phyloP scores from a whole-genome alignment of 1,140 invertebrate species.

The Varroa destructor region DNA sequence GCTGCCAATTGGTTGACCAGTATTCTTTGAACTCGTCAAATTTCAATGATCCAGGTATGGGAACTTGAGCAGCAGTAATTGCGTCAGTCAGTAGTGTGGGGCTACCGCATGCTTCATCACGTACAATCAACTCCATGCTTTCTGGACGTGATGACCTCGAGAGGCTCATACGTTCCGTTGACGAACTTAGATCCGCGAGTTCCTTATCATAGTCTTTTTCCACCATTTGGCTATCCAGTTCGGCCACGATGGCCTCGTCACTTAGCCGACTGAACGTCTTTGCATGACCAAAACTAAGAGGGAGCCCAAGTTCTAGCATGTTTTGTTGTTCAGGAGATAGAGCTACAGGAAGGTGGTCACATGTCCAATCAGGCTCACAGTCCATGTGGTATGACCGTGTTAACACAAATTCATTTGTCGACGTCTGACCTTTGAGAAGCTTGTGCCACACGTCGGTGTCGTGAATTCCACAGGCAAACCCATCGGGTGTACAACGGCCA shows the following conservation, averaged over 20 bases:
- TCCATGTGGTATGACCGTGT: conserved; percentile 24
- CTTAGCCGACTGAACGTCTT: background rate
- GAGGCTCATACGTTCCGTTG: conserved; percentile 15
- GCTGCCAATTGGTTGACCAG: conserved; percentile 1
- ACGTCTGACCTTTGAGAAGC: background rate
- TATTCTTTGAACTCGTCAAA: background rate
- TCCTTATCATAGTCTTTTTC: conserved; percentile 25
- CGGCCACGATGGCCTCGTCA: background rate
- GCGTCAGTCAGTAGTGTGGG: background rate
- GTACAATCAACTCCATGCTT: background rate
- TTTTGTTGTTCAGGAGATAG: conserved; percentile 12
- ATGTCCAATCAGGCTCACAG: conserved; percentile 20
- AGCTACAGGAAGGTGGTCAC: background rate
- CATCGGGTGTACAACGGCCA: conserved; percentile 8
- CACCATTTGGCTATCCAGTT: background rate
- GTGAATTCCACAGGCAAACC: conserved; percentile 5
- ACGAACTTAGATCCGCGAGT: conserved; percentile 2
- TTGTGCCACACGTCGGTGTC: conserved; percentile 20
- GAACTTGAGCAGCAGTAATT: background rate
- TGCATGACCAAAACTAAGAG: conserved; percentile 5
- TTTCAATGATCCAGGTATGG: background rate
- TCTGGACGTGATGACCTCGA: conserved; percentile 5
- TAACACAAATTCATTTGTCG: background rate
- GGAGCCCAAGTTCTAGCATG: conserved; percentile 16
- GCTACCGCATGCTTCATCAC: too few relatives aligned